phyloP scores from a whole-genome alignment of 2,888 invertebrate species.

The Hemistola chrysoprasaria region DNA sequence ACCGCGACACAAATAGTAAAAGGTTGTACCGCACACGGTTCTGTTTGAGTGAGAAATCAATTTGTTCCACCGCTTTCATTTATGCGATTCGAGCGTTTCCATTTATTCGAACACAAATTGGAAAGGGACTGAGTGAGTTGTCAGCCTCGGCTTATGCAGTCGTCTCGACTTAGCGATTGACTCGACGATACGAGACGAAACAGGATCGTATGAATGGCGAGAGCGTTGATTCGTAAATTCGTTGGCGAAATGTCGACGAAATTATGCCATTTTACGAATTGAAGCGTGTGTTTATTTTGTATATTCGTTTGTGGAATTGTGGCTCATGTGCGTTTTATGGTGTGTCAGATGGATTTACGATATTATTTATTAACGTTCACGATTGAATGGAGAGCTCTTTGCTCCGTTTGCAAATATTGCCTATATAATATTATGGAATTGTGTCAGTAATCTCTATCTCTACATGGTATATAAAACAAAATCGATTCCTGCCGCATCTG shows the following conservation, averaged over 20 bases:
- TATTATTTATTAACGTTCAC: no score
- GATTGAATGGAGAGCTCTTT: not conserved
- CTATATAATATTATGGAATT: not conserved
- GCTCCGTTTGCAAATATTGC: no score
- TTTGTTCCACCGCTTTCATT: conserved; percentile 78
- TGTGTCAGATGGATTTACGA: no score
- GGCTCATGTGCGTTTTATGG: no score
- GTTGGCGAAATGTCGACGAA: conserved; percentile 26
- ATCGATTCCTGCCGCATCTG: no score
- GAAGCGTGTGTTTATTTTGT: conserved; percentile 10
- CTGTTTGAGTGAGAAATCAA: conserved; percentile 79
- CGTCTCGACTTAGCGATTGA: conserved; percentile 57
- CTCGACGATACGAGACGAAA: conserved; percentile 40
- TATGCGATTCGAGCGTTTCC: conserved; percentile 73
- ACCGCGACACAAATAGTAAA: conserved; percentile 43
- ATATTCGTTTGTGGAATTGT: conserved; percentile 1
- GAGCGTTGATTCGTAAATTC: conserved; percentile 38
- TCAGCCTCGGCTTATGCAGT: conserved; percentile 75
- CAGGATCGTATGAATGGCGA: conserved; percentile 40
- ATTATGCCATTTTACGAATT: conserved; percentile 29
- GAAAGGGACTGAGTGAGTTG: conserved; percentile 75
- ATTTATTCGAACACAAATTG: conserved; percentile 79
- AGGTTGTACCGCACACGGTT: conserved; percentile 53
- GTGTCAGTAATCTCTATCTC: no score
- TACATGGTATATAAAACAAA: no score